These are phyloP conservation scores for Microtus pennsylvanicus DNA, from an alignment of 2,113 vertebrate species.

Conservation along the genomic window DNA sequence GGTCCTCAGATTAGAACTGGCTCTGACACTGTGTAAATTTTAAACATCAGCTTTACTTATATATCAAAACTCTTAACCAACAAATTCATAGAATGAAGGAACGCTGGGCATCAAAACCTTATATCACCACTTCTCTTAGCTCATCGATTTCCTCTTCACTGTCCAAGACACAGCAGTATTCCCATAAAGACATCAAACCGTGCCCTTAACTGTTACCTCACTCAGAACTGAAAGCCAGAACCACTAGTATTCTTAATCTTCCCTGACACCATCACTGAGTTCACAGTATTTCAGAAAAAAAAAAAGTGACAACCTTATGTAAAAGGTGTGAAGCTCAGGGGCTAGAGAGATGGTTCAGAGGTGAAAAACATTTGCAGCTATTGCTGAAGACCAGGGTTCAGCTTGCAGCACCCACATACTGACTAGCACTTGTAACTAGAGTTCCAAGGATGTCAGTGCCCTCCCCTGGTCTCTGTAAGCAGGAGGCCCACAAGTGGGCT, in stretches of 20 bases:
- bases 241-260: neutral
- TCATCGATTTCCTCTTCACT: neutral
- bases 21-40: neutral
- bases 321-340: neutral
- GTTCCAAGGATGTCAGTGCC: neutral
- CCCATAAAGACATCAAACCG: neutral
- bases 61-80: constrained; percentile 10
- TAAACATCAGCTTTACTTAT: neutral
- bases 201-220: neutral
- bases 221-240: neutral
- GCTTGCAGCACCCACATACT: too few relatives aligned
- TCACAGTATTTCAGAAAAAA: neutral
- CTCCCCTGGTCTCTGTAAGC: neutral
- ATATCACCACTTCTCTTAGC: neutral
- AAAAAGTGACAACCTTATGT: neutral
- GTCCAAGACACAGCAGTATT: too few relatives aligned
- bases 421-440: neutral
- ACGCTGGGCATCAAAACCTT: neutral
- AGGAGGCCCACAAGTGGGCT: neutral
- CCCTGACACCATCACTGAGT: neutral
- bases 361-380: neutral
- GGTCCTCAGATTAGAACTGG: neutral
- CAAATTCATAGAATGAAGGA: constrained; percentile 14
- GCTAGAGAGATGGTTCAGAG: neutral
- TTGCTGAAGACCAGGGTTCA: neutral